Evolutionary conservation across 2,888 invertebrate genomes (phyloP), one percentile per base, ranked within the genome.

Genomic region (Chalcis sispes): DNA sequence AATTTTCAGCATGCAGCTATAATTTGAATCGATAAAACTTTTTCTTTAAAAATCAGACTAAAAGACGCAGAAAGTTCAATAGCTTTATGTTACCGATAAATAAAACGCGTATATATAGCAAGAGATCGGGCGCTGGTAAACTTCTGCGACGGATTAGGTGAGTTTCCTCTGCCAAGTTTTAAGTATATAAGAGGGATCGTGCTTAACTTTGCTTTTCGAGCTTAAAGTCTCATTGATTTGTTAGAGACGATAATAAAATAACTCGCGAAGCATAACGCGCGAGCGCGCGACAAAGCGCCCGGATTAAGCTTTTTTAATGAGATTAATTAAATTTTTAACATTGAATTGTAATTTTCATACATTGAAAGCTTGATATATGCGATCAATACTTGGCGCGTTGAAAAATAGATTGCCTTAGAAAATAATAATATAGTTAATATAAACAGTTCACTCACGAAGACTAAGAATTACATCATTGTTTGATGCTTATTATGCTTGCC

Each of bases 191-290:
- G 29, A 8, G 27, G 27, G 61, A 1, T 36, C 10, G 7, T 25
- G 46, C 23, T 58, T 42, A 27, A n/a, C 50, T 13, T 61, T 36
- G 15, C 50, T 40, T n/a, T 40, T 65, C 8, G 18, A 65, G 18
- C 48, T 72, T 36, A 18, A n/a, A 58, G 36, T 50, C 0, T 15
- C 23, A 27, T 70, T 25, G 59, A n/a, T 59, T 59, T 4, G 42
- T 4, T 23, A 10, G 13, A 42, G 18, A 40, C 50, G 62, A 72
- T 72, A 72, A 72, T 72, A 36, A 29, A 72, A 72, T 72, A 65
- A 46, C 4, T n/a, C 40, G 8, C 8, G 52, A 5, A 29, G 36
- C 20, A 23, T 42, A n/a, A 27, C n/a, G n/a, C n/a, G n/a, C n/a
- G n/a, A n/a, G n/a, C n/a, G n/a, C n/a, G n/a, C n/a, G n/a, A n/a